These are phyloP conservation scores for Drosophila recens DNA, from an alignment of 2,888 invertebrate species.

Conservation along the genomic window DNA sequence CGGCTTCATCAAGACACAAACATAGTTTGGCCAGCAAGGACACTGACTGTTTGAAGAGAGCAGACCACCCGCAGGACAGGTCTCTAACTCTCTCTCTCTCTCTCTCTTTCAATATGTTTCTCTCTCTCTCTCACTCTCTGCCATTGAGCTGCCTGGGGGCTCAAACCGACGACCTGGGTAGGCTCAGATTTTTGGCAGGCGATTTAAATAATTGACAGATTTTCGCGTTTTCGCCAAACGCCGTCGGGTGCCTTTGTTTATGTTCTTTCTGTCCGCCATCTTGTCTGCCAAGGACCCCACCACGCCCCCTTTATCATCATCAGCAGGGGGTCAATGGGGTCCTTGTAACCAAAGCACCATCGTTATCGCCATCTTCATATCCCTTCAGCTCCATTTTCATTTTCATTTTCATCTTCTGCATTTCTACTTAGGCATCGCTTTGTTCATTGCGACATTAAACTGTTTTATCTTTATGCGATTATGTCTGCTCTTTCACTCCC, in stretches of 20 bases:
- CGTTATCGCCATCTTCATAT: slow-evolving; percentile 16
- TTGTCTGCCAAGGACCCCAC: slow-evolving; percentile 9
- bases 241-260: slow-evolving; percentile 58
- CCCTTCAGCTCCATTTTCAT: slow-evolving; percentile 29
- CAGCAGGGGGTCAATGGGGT: slow-evolving; percentile 62
- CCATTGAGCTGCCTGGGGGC: slow-evolving; percentile 42
- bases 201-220: slow-evolving; percentile 81
- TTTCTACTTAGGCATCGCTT: slow-evolving; percentile 41
- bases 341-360: slow-evolving; percentile 16
- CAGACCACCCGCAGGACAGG: slow-evolving; percentile 23
- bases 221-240: slow-evolving; percentile 58
- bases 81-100: neutral
- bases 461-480: slow-evolving; percentile 81
- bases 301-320: neutral
- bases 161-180: slow-evolving; percentile 41
- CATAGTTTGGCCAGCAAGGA: slow-evolving; percentile 42
- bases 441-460: slow-evolving; percentile 73
- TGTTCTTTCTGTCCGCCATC: slow-evolving; percentile 39
- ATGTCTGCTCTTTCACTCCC: slow-evolving; percentile 57
- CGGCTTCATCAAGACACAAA: slow-evolving; percentile 34
- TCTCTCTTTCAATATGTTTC: too few relatives aligned
- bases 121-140: neutral
- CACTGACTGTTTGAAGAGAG: neutral
- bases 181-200: slow-evolving; percentile 67
- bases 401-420: slow-evolving; percentile 25